Percentiles rank a stretch among this genome's conserved stretches.
Evolutionary conservation across 2,113 vertebrate genomes (phyloP).

Genomic region (Astur gentilis): DNA sequence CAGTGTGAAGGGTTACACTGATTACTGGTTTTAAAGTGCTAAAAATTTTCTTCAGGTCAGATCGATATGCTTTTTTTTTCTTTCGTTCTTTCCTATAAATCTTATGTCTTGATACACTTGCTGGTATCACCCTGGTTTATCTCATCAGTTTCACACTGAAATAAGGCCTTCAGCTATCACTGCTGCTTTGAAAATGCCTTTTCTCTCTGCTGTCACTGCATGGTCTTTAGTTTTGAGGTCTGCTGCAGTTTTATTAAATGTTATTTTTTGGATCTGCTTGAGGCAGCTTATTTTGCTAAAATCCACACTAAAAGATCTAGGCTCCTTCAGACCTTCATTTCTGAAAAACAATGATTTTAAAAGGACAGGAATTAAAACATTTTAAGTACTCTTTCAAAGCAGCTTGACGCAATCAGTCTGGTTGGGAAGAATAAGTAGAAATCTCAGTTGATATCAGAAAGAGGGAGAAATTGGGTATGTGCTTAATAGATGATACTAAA

Average conservation of each 20-base stretch:
- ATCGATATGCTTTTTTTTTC: neutral
- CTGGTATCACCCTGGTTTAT: neutral
- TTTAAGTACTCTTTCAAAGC: neutral
- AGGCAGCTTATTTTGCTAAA: neutral
- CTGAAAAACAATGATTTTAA: neutral
- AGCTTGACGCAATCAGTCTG: neutral
- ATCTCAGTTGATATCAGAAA: neutral
- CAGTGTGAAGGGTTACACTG: neutral
- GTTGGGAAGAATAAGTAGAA: neutral
- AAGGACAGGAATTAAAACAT: neutral
- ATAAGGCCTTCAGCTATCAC: neutral
- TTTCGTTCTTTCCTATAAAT: neutral
- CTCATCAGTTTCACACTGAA: neutral
- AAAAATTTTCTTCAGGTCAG: neutral
- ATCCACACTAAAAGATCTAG: neutral
- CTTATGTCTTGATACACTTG: neutral
- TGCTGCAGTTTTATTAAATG: neutral
- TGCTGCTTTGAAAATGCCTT: neutral
- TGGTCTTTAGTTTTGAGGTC: neutral
- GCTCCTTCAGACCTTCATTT: neutral
- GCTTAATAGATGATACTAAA: neutral
- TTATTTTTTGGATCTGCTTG: neutral
- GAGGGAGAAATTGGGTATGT: neutral
- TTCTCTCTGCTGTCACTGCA: neutral
- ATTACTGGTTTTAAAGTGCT: neutral